These are phyloP conservation scores for Erebia epiphron DNA, from an alignment of 2,888 invertebrate genomes.

Conservation along the genomic window DNA sequence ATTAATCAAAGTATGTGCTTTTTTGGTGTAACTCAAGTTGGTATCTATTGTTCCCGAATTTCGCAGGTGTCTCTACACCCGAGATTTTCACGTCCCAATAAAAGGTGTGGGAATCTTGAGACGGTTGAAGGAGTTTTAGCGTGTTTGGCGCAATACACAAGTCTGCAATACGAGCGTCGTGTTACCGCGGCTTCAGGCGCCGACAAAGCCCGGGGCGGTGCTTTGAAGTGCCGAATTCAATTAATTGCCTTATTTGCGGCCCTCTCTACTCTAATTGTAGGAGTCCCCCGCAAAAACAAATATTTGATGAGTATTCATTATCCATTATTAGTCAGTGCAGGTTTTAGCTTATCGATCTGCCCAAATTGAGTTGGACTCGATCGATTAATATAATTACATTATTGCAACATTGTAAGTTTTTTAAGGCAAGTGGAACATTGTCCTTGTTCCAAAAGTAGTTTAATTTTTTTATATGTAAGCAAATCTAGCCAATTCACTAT, in stretches of 20 bases:
- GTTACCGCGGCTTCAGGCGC: constrained; percentile 63
- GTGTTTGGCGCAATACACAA: constrained; percentile 44
- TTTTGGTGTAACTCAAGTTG: constrained; percentile 52
- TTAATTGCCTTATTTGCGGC: constrained; percentile 80
- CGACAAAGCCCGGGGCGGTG: constrained; percentile 75
- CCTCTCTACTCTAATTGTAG: constrained; percentile 64
- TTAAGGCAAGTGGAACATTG: too few relatives aligned
- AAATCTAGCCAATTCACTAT: too few relatives aligned
- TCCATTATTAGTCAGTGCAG: constrained; percentile 71
- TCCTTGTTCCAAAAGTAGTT: too few relatives aligned
- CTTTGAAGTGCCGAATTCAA: constrained; percentile 81
- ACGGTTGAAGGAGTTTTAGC: constrained; percentile 55
- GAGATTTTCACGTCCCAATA: constrained; percentile 41
- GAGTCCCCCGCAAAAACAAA: constrained; percentile 79
- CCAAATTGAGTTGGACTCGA: constrained; percentile 20
- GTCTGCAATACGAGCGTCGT: constrained; percentile 67
- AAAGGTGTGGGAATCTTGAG: constrained; percentile 55
- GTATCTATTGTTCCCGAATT: constrained; percentile 46
- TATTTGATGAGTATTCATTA: constrained; percentile 78
- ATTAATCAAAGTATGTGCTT: constrained; percentile 12
- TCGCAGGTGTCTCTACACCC: constrained; percentile 51
- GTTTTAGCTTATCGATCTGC: constrained; percentile 49
- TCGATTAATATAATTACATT: constrained; percentile 5
- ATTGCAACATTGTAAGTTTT: background rate
- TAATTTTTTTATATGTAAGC: too few relatives aligned